Evolutionary conservation across 2,113 vertebrate species (phyloP), one percentile per base, ranked within the genome.

Genomic region (Xiphophorus couchianus): DNA sequence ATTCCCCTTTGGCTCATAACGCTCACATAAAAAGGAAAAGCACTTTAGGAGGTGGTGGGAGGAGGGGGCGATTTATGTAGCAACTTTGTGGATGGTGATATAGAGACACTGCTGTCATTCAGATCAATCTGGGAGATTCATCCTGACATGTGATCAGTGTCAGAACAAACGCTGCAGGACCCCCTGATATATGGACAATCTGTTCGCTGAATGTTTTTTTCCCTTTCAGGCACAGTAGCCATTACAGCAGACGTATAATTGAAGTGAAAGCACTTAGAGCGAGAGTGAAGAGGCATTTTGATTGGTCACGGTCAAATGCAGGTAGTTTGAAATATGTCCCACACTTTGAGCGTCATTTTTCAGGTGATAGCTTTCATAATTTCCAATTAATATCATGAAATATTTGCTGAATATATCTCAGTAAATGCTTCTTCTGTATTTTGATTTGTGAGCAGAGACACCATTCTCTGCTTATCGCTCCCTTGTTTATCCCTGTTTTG

Each of bases 11-110:
- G 84, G 73, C 76, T 81, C 37, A 4, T 66, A 69, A 58, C 81
- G 66, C 54, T 69, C 73, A 84, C 31, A 66, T 72, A 75, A 77
- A 37, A 62, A 78, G 63, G 11, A 62, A 48, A 27, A 48, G 44
- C 14, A 19, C 22, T 48, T 48, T 19, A 6, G 44, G 44, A 68
- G 37, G 80, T 11, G 62, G 60, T 27, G 61, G 25, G 78, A 19
- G 75, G 35, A n/a, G 63, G 37, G 61, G 65, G 65, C 71, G 73
- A 68, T 85, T 89, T 76, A 73, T 82, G 80, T 77, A 64, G 83
- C 77, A 67, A 72, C 71, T 68, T 68, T 25, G 37, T 58, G 84
- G 69, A 73, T 81, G 29, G 76, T 71, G 61, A 39, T 15, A 33
- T 66, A 58, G 30, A 33, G 68, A 62, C 30, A 63, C 44, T 1